A percentile compares a stretch with the other conserved stretches of the same genome.
Evolutionary conservation across 2,888 invertebrate species (phyloP).

Genomic region (Leptopterna dolabrata): DNA sequence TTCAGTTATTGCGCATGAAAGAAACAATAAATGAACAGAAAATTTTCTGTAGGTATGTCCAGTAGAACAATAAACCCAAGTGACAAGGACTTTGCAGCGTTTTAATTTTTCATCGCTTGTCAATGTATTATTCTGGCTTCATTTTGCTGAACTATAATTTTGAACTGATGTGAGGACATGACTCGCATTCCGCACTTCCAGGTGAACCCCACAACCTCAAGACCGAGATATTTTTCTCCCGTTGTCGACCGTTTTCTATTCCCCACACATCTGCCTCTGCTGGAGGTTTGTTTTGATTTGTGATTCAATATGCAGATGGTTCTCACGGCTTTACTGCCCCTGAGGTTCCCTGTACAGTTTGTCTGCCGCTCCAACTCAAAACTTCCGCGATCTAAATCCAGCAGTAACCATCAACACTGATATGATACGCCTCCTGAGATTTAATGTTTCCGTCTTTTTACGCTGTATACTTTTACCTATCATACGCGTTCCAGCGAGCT

Average conservation of each 20-base stretch:
- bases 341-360: background rate
- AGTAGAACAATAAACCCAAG: too few species aligned
- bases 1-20: too few species aligned
- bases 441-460: background rate
- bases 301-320: background rate
- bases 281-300: background rate
- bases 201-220: background rate
- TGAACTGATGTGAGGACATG: too few species aligned
- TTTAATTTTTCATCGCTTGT: too few species aligned
- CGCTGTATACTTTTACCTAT: background rate
- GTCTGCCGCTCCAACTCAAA: background rate
- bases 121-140: too few species aligned
- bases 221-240: background rate
- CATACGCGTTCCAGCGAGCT: background rate
- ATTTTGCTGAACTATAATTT: too few species aligned
- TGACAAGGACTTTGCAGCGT: too few species aligned
- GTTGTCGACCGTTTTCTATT: background rate
- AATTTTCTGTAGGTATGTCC: too few species aligned
- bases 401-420: background rate
- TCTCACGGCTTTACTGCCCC: background rate
- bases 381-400: constrained; percentile 7
- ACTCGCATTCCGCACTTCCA: background rate
- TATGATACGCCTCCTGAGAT: background rate
- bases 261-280: background rate
- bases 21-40: too few species aligned